These are phyloP conservation scores for Tipula unca DNA, from an alignment of 2,888 invertebrate species.

Conservation along the genomic window DNA sequence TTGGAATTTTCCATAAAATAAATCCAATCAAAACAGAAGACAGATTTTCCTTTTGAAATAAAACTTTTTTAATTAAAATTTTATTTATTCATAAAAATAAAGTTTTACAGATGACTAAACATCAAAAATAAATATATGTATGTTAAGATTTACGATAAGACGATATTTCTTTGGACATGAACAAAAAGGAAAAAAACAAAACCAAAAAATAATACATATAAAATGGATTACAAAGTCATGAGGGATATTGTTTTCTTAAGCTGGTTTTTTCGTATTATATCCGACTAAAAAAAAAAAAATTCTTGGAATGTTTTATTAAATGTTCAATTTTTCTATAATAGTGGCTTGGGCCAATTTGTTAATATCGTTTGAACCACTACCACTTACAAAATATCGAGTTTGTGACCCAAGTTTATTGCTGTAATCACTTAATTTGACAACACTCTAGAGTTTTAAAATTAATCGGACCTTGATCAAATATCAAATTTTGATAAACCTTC, in stretches of 20 bases:
- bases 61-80: slow-evolving; percentile 14
- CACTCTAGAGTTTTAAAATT: too few relatives aligned
- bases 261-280: background rate
- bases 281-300: background rate
- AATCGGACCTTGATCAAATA: too few relatives aligned
- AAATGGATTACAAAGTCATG: background rate
- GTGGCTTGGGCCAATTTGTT: background rate
- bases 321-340: background rate
- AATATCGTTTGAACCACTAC: background rate
- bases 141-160: slow-evolving; percentile 8
- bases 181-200: background rate
- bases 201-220: background rate
- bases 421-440: too few relatives aligned
- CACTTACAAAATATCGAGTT: too few relatives aligned
- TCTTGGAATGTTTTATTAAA: background rate
- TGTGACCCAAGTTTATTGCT: too few relatives aligned
- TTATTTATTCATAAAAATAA: background rate
- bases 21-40: slow-evolving; percentile 8
- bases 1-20: background rate
- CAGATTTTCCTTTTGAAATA: background rate
- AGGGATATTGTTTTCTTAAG: background rate
- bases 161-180: background rate
- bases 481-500: too few relatives aligned
- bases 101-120: background rate
- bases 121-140: background rate